phyloP scores from a whole-genome alignment of 2,113 vertebrate genomes.

The Willisornis vidua region DNA sequence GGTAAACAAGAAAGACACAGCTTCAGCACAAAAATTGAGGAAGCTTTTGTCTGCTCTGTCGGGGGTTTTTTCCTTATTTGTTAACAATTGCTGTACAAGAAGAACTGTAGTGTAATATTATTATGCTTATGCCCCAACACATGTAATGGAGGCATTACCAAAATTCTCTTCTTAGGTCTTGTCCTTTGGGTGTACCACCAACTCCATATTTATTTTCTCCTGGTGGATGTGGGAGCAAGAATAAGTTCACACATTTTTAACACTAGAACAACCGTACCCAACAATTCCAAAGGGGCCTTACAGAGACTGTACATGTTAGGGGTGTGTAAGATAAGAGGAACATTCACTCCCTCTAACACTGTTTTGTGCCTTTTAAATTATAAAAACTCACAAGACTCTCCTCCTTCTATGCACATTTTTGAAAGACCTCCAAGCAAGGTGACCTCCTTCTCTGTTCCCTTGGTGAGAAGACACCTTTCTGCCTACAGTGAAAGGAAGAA shows the following conservation, averaged over 20 bases:
- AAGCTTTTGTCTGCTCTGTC: neutral
- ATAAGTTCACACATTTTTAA: neutral
- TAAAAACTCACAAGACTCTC: neutral
- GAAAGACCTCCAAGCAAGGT: neutral
- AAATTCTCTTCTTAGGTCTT: neutral
- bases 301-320: neutral
- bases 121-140: neutral
- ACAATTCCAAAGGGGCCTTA: neutral
- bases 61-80: neutral
- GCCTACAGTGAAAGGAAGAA: constrained; percentile 16
- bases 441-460: constrained; percentile 24
- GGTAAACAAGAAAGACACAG: neutral
- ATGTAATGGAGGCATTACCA: neutral
- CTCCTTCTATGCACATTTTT: neutral
- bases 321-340: neutral
- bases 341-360: neutral
- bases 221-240: neutral
- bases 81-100: neutral
- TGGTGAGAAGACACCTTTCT: constrained; percentile 21
- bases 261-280: neutral
- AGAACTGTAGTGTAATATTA: neutral
- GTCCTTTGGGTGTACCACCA: neutral
- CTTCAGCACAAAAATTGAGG: neutral
- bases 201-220: neutral
- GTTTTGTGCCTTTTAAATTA: constrained; percentile 6